Evolutionary conservation across 1,140 invertebrate species (phyloP).

Genomic region (Dufourea novaeangliae): DNA sequence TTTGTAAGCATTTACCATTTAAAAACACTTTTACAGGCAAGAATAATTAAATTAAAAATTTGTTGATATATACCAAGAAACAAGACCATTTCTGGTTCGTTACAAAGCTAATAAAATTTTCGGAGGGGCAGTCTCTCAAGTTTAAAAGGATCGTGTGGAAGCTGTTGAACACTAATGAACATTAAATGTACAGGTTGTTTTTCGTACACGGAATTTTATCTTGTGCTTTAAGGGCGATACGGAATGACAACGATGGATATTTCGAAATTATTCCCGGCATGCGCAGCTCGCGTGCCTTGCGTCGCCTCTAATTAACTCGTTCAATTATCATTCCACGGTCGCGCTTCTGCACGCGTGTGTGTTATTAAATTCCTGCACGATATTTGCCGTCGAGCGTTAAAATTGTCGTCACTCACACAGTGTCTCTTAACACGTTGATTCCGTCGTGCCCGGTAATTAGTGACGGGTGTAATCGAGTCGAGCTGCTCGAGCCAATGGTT

Average conservation of each 20-base stretch:
- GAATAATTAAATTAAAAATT: too few relatives aligned
- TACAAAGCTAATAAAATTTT: background rate
- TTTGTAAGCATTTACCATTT: too few relatives aligned
- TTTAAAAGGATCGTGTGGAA: background rate
- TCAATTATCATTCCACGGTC: conserved; percentile 69
- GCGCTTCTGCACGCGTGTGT: conserved; percentile 10
- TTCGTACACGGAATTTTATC: background rate
- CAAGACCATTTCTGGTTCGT: background rate
- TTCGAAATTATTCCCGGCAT: conserved; percentile 61
- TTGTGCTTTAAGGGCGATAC: background rate
- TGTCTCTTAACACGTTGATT: background rate
- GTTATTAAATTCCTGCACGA: conserved; percentile 50
- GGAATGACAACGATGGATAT: conserved; percentile 10
- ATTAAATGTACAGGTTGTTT: background rate
- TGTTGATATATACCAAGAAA: too few relatives aligned
- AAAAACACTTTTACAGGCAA: too few relatives aligned
- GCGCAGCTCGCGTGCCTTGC: conserved; percentile 71
- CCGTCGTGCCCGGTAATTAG: too few relatives aligned
- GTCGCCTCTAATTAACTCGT: conserved; percentile 71
- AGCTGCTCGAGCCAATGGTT: too few relatives aligned
- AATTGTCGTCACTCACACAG: background rate
- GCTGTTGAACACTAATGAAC: background rate
- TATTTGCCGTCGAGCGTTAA: background rate
- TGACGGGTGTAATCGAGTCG: too few relatives aligned
- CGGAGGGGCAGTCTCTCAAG: background rate